Evolutionary conservation across 2,113 vertebrate genomes (phyloP), one percentile per base, ranked within the genome.

Genomic region (Eira barbara): DNA sequence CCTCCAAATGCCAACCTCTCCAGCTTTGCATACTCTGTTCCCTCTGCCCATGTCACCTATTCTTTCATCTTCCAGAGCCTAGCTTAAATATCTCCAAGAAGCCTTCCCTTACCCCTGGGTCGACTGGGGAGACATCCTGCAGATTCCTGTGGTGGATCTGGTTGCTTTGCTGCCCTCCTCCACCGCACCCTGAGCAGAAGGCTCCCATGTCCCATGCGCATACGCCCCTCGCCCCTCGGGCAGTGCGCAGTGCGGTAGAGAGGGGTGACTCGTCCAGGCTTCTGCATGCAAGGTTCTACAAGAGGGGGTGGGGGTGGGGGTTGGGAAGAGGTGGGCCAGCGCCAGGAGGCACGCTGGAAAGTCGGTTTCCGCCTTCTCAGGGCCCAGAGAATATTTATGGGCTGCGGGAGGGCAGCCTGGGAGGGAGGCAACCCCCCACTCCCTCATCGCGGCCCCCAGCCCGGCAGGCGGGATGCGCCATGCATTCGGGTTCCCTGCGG

Each of bases 341-440:
- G 42, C 90, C 69, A 9, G 47, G 59, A 45, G 74, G 47, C 20
- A 2, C n/a, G 6, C 52, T 73, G 65, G 23, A 61, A 97, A 96
- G 74, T 52, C 45, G 13, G 31, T 94, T 85, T 83, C 89, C 36
- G 3, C 20, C 55, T 21, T 3, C 29, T 52, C 23, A 0, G 11
- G 67, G 39, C n/a, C 29, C 91, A 15, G 25, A 67, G 47, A 96
- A 91, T 93, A 89, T 93, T 93, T 97, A 97, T 61, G 92, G 57
- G 34, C 95, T 86, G 85, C 61, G 13, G 20, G 69, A 36, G 39
- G 42, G 8, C 23, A 23, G 10, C 3, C 14, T 3, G 7, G 6
- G 59, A 34, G 7, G 73, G 27, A 36, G 87, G 85, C 23, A 21
- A 12, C 5, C 52, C 17, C 52, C 17, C 15, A 15, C 49, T 17